Conservation (phyloP, 1,140 invertebrate species). For the Bombus cullumanus region DNA sequence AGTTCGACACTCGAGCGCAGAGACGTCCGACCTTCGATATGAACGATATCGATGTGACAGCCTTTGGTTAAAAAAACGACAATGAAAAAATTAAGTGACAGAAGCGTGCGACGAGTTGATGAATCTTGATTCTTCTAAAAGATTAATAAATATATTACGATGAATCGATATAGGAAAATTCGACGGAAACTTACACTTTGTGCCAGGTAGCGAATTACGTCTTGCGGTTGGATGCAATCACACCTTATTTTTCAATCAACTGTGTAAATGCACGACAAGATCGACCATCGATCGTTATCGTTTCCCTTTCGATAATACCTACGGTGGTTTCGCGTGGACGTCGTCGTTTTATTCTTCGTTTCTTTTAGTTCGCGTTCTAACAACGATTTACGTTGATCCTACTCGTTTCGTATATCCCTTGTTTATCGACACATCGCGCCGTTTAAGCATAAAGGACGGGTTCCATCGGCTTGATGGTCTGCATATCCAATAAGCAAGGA, state of each 20-base stretch:
- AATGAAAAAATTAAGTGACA: background rate
- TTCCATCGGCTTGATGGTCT: background rate
- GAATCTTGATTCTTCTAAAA: background rate
- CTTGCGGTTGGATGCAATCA: conserved; percentile 15
- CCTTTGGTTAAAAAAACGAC: no score
- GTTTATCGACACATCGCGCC: background rate
- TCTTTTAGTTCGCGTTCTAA: background rate
- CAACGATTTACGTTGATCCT: background rate
- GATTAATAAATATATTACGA: background rate
- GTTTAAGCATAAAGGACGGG: background rate
- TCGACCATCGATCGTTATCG: background rate
- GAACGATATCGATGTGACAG: no score
- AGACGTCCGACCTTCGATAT: no score
- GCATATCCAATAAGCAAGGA: conserved; percentile 2
- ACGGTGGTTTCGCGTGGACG: background rate
- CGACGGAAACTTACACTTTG: background rate
- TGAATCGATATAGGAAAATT: conserved; percentile 19
- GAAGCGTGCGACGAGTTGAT: background rate
- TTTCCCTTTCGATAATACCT: background rate
- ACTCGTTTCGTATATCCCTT: background rate
- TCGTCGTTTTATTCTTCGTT: background rate
- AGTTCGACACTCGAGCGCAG: background rate
- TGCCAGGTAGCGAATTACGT: background rate
- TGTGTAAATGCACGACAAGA: background rate
- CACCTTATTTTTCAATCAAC: background rate